Conservation (phyloP, 2,113 vertebrate genomes). For the Telmatochromis sp. region DNA sequence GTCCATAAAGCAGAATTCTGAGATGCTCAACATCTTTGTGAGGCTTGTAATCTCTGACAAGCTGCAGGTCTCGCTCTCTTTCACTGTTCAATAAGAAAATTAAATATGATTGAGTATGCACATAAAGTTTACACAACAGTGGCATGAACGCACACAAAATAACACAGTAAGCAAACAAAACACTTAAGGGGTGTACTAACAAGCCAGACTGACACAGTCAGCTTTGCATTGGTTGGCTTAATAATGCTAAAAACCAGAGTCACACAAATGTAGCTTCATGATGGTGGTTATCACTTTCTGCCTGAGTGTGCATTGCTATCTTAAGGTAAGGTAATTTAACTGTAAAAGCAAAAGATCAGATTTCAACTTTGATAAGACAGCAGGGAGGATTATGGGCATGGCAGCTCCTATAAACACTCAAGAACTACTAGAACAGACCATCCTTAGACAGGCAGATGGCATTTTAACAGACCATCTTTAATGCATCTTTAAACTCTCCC, state of each 20-base stretch:
- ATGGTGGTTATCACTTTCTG: background rate
- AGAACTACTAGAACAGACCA: background rate
- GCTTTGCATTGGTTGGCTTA: background rate
- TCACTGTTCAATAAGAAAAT: background rate
- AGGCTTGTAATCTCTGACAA: background rate
- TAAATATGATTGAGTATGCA: background rate
- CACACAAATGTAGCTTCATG: background rate
- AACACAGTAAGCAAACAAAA: background rate
- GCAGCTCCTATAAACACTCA: background rate
- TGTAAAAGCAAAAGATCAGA: background rate
- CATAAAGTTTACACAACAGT: background rate
- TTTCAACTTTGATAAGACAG: background rate
- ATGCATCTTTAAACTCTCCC: background rate
- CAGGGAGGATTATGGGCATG: background rate
- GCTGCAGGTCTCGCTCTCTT: background rate
- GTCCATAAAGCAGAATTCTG: background rate
- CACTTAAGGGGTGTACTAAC: background rate
- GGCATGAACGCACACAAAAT: background rate
- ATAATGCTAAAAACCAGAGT: background rate
- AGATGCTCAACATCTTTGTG: background rate
- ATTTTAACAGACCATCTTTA: background rate
- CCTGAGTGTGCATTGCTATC: background rate
- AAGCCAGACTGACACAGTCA: background rate
- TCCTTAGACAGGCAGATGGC: background rate
- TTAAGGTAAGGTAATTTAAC: background rate